Evolutionary conservation across 1,140 invertebrate genomes (phyloP), one percentile per base, ranked within the genome.

Genomic region (Euura saliciscinereae): DNA sequence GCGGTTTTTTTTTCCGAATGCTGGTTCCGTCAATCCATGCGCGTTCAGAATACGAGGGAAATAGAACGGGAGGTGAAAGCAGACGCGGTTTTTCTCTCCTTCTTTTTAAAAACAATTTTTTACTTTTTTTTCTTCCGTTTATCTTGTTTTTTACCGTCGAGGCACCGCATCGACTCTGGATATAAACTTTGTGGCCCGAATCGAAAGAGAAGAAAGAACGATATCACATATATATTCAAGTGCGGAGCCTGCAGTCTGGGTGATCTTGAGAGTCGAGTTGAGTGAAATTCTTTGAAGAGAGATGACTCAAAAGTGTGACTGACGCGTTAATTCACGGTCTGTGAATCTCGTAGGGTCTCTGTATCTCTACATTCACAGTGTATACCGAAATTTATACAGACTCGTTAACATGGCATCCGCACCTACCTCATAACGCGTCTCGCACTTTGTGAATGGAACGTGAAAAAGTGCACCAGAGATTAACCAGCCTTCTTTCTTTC

Each of bases 281-380:
- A 28, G 28, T 28, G 28, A 28, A 28, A 28, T 6, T 59, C 51
- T 59, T n/a, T n/a, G 51, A 59, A 59, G 51, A 59, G 8, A n/a
- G 8, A 59, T 59, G 51, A 59, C 51, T 59, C 51, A 59, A 59
- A 59, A 59, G 51, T 59, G 51, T 59, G 51, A 59, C 51, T 59
- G 51, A 59, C 51, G 13, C 51, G 51, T 59, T 59, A 59, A 59
- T 59, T 59, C 51, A 59, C 51, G 51, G 8, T n/a, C 51, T n/a
- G 51, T 59, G 51, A 59, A 59, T 59, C 10, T 59, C 6, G 51
- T n/a, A n/a, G 51, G 10, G 13, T 59, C 51, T 8, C 6, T 59
- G 10, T 59, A 59, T 4, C 0, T 28, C 28, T 28, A 28, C 28
- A 28, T 28, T 0, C 28, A 28, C 28, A 28, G 28, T 28, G 28